These are phyloP conservation scores for Ophion costatus DNA, from an alignment of 2,888 invertebrate genomes.

Conservation along the genomic window DNA sequence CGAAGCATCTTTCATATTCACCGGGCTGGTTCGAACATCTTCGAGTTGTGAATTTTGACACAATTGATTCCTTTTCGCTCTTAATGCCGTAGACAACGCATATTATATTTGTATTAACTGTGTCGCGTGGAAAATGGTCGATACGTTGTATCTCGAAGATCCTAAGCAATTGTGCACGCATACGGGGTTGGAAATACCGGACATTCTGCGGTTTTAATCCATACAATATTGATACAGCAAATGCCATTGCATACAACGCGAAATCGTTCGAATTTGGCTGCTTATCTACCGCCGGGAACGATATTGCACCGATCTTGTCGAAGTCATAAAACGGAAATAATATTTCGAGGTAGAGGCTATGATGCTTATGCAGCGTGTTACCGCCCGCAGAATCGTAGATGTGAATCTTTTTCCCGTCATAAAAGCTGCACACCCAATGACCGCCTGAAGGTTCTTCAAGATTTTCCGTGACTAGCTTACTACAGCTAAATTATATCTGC, in stretches of 20 bases:
- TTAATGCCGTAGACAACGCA: no score
- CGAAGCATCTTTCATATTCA: no score
- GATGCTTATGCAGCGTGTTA: conserved; percentile 40
- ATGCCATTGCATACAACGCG: conserved; percentile 47
- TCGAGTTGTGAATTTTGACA: no score
- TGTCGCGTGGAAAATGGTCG: conserved; percentile 33
- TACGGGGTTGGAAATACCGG: conserved; percentile 7
- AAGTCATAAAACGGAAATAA: conserved; percentile 55
- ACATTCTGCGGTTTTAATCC: conserved; percentile 27
- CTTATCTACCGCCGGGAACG: conserved; percentile 50
- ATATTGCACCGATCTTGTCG: conserved; percentile 11
- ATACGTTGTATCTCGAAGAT: conserved; percentile 12
- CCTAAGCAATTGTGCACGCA: conserved; percentile 38
- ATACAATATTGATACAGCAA: conserved; percentile 43
- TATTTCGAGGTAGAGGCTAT: conserved; percentile 36
- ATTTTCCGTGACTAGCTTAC: not conserved
- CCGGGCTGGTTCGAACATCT: no score
- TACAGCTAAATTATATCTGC: conserved; percentile 62
- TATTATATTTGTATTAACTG: not conserved
- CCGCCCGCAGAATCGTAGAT: conserved; percentile 57
- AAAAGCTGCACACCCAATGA: conserved; percentile 61
- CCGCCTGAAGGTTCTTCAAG: not conserved
- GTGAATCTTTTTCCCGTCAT: conserved; percentile 44
- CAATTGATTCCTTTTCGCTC: no score
- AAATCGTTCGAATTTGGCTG: conserved; percentile 41